Evolutionary conservation across 2,113 vertebrate species (phyloP).

Genomic region (Dolichotis patagonum): DNA sequence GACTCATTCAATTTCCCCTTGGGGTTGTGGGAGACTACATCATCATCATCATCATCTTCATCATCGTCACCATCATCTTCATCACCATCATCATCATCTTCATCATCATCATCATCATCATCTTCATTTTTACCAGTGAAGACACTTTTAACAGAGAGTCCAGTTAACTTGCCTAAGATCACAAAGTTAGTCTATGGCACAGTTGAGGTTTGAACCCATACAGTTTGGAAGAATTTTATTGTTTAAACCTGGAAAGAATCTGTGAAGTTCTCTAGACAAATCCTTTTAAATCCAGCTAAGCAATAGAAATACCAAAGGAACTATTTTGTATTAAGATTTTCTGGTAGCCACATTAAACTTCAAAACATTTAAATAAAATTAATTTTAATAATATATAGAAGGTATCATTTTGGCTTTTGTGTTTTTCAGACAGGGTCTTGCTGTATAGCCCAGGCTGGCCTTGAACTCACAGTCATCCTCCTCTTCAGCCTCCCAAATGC

Average conservation of each 20-base stretch:
- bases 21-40: not conserved
- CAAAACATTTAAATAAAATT: not conserved
- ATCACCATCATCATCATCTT: not conserved
- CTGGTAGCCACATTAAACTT: not conserved
- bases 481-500: no score
- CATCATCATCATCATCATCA: not conserved
- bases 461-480: no score
- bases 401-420: not conserved
- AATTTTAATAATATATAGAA: not conserved
- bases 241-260: not conserved
- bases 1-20: not conserved
- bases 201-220: not conserved
- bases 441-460: no score
- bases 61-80: no score
- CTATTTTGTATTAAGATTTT: not conserved
- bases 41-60: not conserved
- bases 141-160: not conserved
- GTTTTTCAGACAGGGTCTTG: no score
- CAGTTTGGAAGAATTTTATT: not conserved
- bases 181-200: not conserved
- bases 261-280: not conserved
- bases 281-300: not conserved
- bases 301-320: not conserved
- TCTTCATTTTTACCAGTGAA: not conserved
- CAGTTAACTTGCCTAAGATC: not conserved